Conservation (phyloP, 2,113 vertebrate species). For the Beaufortia kweichowensis region DNA sequence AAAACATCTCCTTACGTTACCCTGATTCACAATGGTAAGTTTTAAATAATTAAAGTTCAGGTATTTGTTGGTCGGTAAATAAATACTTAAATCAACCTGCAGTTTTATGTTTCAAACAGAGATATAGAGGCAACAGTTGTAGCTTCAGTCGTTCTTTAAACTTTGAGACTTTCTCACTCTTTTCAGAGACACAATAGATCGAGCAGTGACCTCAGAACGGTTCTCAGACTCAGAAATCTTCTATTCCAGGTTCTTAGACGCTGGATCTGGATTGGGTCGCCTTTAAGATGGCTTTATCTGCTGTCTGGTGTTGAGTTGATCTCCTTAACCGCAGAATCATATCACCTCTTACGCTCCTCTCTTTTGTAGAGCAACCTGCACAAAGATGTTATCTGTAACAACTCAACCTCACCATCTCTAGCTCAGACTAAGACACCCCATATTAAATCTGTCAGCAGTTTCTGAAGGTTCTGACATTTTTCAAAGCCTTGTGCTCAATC, state of each 20-base stretch:
- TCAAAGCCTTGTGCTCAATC: background rate
- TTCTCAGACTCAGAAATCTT: background rate
- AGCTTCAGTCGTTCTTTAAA: background rate
- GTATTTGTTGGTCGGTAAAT: too few species aligned
- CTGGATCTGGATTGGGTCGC: slow-evolving; percentile 34
- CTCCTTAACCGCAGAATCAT: slow-evolving; percentile 51
- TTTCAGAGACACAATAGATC: background rate
- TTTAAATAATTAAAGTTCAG: too few species aligned
- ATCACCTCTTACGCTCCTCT: slow-evolving; percentile 35
- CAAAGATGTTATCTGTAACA: slow-evolving; percentile 47
- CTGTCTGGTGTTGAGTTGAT: slow-evolving; percentile 44
- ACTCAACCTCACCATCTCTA: slow-evolving; percentile 41
- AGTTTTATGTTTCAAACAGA: too few species aligned
- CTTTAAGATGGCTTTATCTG: slow-evolving; percentile 49
- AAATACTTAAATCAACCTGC: too few species aligned
- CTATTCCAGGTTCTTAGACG: slow-evolving; percentile 21
- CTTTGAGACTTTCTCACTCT: background rate
- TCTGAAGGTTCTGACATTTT: background rate
- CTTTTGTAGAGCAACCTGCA: slow-evolving; percentile 41
- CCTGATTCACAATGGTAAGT: too few species aligned
- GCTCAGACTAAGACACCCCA: slow-evolving; percentile 40
- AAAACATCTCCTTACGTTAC: too few species aligned
- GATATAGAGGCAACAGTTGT: too few species aligned
- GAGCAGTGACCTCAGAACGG: background rate
- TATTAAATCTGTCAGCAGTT: slow-evolving; percentile 37